phyloP scores from a whole-genome alignment of 2,113 vertebrate species.

The Strix aluco region DNA sequence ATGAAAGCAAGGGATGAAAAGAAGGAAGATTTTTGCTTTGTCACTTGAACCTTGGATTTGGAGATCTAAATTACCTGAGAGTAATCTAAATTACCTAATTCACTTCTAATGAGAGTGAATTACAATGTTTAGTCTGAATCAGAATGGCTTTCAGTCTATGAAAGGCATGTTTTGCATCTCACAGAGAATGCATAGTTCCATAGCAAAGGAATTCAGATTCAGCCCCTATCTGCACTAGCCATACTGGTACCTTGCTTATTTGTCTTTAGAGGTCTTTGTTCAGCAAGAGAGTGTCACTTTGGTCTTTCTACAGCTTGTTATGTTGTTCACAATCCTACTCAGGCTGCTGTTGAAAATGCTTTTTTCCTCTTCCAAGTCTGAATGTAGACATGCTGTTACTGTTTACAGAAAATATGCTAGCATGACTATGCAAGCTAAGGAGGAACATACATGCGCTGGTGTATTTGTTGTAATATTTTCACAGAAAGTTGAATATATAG shows the following conservation, averaged over 20 bases:
- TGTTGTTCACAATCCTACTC: neutral
- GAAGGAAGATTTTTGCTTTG: neutral
- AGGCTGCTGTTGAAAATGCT: neutral
- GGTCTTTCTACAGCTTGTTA: neutral
- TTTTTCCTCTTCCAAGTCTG: neutral
- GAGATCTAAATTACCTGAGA: neutral
- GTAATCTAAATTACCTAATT: neutral
- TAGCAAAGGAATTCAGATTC: neutral
- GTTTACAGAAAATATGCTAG: conserved; percentile 1
- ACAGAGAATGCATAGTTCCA: neutral
- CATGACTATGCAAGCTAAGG: neutral
- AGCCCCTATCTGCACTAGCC: neutral
- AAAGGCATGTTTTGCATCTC: neutral
- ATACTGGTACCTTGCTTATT: neutral
- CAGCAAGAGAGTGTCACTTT: neutral
- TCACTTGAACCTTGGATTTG: neutral
- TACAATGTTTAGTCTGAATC: neutral
- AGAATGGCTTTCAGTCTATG: neutral
- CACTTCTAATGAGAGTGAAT: neutral
- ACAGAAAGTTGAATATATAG: neutral
- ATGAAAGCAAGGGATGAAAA: neutral
- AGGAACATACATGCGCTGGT: neutral
- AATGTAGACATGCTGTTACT: conserved; percentile 21
- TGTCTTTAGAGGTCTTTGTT: neutral
- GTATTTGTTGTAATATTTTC: neutral